Percentiles rank a stretch among this genome's conserved stretches.
phyloP scores from a whole-genome alignment of 2,797 vertebrate genomes.

The Macropus fuliginosus region DNA sequence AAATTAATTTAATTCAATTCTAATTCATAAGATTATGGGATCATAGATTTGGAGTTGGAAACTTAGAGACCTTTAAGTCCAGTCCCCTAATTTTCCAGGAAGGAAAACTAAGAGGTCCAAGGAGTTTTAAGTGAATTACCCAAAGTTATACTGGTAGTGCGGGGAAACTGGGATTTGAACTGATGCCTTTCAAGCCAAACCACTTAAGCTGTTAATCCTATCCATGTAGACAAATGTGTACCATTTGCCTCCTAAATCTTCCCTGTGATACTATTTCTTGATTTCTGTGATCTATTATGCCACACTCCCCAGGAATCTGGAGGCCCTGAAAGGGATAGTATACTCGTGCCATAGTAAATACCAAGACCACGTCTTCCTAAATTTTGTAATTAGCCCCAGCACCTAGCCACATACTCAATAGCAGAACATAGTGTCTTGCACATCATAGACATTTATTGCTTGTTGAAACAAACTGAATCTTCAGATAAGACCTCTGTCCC shows the following conservation, averaged over 20 bases:
- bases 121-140: neutral
- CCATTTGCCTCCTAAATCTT: neutral
- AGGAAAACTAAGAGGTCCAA: neutral
- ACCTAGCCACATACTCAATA: neutral
- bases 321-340: neutral
- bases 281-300: neutral
- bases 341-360: neutral
- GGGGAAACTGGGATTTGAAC: neutral
- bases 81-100: neutral
- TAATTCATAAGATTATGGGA: neutral
- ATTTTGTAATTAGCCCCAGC: neutral
- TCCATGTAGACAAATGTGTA: neutral
- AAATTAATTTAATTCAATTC: neutral
- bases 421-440: neutral
- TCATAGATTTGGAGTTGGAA: neutral
- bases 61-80: neutral
- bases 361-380: neutral
- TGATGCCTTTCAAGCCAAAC: neutral
- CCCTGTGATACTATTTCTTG: neutral
- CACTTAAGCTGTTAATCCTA: neutral
- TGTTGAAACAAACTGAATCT: neutral
- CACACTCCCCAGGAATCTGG: neutral
- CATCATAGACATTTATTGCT: neutral
- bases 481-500: neutral
- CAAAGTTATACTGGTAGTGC: neutral